phyloP scores from a whole-genome alignment of 2,113 vertebrate species.

The Chionis minor region DNA sequence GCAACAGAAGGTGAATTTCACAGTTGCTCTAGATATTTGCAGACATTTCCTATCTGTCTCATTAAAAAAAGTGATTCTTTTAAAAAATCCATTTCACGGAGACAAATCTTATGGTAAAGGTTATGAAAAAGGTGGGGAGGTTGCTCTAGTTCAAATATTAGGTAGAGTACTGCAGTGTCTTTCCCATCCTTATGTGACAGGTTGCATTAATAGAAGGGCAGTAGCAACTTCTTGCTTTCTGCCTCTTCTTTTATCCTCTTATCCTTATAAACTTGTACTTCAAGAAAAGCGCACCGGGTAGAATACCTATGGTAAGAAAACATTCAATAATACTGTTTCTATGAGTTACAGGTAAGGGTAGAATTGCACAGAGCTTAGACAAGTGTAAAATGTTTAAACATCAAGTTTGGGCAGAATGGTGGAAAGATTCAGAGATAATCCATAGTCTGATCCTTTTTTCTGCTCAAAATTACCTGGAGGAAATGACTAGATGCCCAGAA shows the following conservation, averaged over 20 bases:
- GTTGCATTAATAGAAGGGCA: no score
- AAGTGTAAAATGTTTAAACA: neutral
- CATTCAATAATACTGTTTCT: neutral
- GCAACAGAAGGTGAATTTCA: neutral
- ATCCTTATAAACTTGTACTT: neutral
- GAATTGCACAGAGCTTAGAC: neutral
- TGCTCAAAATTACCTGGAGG: neutral
- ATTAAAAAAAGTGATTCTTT: neutral
- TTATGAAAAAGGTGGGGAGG: neutral
- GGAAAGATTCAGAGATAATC: neutral
- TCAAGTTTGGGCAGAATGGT: neutral
- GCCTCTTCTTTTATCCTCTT: neutral
- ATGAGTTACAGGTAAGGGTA: neutral
- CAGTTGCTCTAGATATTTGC: rapidly evolving
- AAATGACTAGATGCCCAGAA: neutral
- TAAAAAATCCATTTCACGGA: neutral
- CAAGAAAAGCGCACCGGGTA: neutral
- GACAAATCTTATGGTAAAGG: neutral
- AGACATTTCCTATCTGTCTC: neutral
- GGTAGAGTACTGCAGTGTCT: neutral
- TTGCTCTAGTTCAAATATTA: neutral
- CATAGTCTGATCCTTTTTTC: neutral
- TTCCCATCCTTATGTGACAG: no score
- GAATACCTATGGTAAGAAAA: neutral
- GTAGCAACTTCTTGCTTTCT: neutral